phyloP scores from a whole-genome alignment of 2,888 invertebrate species.

The Dorcus parallelipipedus region DNA sequence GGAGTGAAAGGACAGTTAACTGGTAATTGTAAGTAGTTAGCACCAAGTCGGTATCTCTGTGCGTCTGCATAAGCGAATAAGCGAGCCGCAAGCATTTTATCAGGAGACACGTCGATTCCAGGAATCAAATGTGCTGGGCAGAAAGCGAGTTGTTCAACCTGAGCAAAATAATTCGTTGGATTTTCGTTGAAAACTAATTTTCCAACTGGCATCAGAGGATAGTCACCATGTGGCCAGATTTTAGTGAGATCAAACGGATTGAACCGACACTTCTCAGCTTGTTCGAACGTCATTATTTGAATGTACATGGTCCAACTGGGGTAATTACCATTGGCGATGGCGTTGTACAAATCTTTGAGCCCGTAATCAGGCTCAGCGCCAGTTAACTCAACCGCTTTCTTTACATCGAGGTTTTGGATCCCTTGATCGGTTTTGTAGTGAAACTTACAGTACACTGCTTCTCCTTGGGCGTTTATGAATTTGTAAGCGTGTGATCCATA shows the following conservation, averaged over 20 bases:
- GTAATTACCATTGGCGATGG: slow-evolving; percentile 70
- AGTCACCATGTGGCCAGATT: slow-evolving; percentile 85
- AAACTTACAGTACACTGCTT: slow-evolving; percentile 83
- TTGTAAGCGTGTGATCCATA: slow-evolving; percentile 95
- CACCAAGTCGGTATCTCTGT: slow-evolving; percentile 85
- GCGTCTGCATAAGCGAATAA: slow-evolving; percentile 90
- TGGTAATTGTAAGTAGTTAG: slow-evolving; percentile 89
- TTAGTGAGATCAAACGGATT: slow-evolving; percentile 96
- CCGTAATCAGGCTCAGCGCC: slow-evolving; percentile 85
- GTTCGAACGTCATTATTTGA: slow-evolving; percentile 81
- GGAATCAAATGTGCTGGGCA: slow-evolving; percentile 87
- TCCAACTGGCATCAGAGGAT: slow-evolving; percentile 85
- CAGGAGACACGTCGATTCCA: slow-evolving; percentile 90
- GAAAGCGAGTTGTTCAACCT: slow-evolving; percentile 91
- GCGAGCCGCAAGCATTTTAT: slow-evolving; percentile 88
- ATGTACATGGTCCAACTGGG: slow-evolving; percentile 81
- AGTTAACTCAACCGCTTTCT: slow-evolving; percentile 66
- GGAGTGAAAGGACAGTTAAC: slow-evolving; percentile 88
- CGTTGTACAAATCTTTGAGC: slow-evolving; percentile 85
- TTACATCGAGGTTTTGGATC: slow-evolving; percentile 72
- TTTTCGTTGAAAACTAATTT: slow-evolving; percentile 82
- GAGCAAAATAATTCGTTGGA: slow-evolving; percentile 89
- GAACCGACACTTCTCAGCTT: slow-evolving; percentile 74
- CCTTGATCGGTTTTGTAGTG: slow-evolving; percentile 92
- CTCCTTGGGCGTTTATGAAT: slow-evolving; percentile 71